Evolutionary conservation across 64 coral and sea anemone species (phyloP).

Genomic region (Acropora yongei): DNA sequence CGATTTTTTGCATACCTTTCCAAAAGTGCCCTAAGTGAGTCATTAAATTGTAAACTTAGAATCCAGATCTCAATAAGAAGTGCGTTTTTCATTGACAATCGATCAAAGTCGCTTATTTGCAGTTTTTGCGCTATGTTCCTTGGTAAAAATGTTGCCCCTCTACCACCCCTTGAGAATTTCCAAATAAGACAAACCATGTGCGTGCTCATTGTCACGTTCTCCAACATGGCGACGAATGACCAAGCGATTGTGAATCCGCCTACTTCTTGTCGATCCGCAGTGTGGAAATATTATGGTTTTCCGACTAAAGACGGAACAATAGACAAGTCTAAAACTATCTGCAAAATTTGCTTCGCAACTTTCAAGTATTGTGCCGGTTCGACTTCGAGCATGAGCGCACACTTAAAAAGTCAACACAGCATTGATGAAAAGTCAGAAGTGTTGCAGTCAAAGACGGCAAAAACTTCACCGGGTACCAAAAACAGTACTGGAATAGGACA

Average conservation of each 20-base stretch:
- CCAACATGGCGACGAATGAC: too few species aligned
- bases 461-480: background rate
- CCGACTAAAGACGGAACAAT: background rate
- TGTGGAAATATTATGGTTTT: background rate
- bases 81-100: background rate
- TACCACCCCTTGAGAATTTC: background rate
- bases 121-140: background rate
- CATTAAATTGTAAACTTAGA: conserved; percentile 5
- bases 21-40: background rate
- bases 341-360: background rate
- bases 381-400: background rate
- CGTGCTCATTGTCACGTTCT: background rate
- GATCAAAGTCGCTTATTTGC: too few species aligned
- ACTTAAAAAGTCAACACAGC: background rate
- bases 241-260: background rate
- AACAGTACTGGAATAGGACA: background rate
- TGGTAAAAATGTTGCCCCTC: background rate
- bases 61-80: background rate
- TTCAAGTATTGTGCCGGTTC: background rate
- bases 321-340: background rate
- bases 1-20: background rate
- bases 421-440: background rate
- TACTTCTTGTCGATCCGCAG: background rate
- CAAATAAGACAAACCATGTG: background rate
- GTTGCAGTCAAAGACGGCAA: background rate